Conservation (phyloP, 2,888 invertebrate species). For the Encarsia formosa region DNA sequence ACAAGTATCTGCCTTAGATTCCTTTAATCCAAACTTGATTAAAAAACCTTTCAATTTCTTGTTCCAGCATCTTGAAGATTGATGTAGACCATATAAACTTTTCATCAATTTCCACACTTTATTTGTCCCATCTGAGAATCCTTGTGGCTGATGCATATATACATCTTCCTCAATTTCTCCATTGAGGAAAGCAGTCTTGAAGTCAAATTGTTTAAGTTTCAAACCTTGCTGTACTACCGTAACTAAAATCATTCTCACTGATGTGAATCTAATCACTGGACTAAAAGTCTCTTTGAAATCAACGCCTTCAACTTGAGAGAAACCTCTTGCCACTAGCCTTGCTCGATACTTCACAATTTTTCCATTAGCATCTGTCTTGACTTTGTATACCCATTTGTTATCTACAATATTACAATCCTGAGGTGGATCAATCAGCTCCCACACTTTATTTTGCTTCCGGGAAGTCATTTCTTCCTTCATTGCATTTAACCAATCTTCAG, state of each 20-base stretch:
- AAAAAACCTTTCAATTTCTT: background rate
- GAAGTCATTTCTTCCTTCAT: constrained; percentile 1
- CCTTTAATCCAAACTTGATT: background rate
- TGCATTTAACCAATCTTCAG: constrained; percentile 1
- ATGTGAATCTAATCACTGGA: constrained; percentile 33
- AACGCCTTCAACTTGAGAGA: constrained; percentile 9
- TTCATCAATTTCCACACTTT: constrained; percentile 1
- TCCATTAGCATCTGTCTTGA: background rate
- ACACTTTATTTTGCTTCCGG: background rate
- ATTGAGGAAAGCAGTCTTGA: constrained; percentile 33
- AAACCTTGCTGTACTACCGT: constrained; percentile 22
- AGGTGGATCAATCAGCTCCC: background rate
- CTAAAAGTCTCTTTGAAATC: constrained; percentile 36
- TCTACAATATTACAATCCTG: background rate
- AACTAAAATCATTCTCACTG: constrained; percentile 26
- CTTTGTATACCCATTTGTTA: background rate
- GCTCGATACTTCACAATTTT: constrained; percentile 1
- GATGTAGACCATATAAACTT: constrained; percentile 2
- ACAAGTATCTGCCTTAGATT: constrained; percentile 1
- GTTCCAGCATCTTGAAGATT: background rate
- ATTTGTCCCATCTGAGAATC: background rate
- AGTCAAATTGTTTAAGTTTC: constrained; percentile 28
- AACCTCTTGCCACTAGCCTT: constrained; percentile 12
- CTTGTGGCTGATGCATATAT: constrained; percentile 25
- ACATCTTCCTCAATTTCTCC: constrained; percentile 29